Percentiles rank a stretch among this genome's conserved stretches.
phyloP scores from a whole-genome alignment of 2,888 invertebrate genomes.

The Villa cingulata region DNA sequence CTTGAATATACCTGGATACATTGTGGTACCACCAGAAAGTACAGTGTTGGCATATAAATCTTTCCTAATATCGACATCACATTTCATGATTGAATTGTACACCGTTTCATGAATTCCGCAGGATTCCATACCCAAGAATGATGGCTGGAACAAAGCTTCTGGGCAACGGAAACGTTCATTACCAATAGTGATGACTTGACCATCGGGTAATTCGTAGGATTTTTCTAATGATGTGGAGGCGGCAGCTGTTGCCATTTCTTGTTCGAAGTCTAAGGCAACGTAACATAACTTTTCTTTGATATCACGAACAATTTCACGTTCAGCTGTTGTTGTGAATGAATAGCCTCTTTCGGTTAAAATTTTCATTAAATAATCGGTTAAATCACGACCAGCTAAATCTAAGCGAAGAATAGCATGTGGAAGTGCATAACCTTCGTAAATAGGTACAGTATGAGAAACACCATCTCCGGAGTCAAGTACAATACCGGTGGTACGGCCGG shows the following conservation, averaged over 20 bases:
- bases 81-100: slow-evolving; percentile 96
- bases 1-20: slow-evolving; percentile 65
- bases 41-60: slow-evolving; percentile 93
- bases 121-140: slow-evolving; percentile 72
- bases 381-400: slow-evolving; percentile 84
- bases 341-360: slow-evolving; percentile 85
- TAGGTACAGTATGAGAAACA: slow-evolving; percentile 91
- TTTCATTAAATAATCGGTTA: slow-evolving; percentile 91
- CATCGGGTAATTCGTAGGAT: slow-evolving; percentile 89
- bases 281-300: slow-evolving; percentile 91
- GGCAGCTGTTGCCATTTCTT: slow-evolving; percentile 89
- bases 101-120: slow-evolving; percentile 88
- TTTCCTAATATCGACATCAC: slow-evolving; percentile 93
- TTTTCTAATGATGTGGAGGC: slow-evolving; percentile 88
- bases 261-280: slow-evolving; percentile 81
- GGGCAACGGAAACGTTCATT: slow-evolving; percentile 92
- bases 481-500: slow-evolving; percentile 94
- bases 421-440: slow-evolving; percentile 37
- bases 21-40: slow-evolving; percentile 84
- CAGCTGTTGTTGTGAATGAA: slow-evolving; percentile 84
- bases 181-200: slow-evolving; percentile 84
- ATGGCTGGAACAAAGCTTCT: slow-evolving; percentile 87
- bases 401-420: slow-evolving; percentile 88
- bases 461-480: slow-evolving; percentile 93
- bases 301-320: slow-evolving; percentile 88